phyloP scores from a whole-genome alignment of 2,888 invertebrate genomes.

The Masnerella sp. region DNA sequence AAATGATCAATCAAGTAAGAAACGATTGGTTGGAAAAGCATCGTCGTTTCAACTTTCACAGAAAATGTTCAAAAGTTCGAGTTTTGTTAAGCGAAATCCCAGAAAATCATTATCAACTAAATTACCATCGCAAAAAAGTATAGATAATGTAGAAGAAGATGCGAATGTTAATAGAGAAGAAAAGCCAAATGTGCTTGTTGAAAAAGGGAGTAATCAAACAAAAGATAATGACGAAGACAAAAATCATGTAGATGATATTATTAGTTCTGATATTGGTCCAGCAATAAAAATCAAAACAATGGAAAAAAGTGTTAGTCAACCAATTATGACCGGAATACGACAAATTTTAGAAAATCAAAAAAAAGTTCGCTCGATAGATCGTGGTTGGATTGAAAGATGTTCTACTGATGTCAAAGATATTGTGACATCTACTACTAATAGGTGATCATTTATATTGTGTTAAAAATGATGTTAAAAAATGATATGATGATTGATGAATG shows the following conservation, averaged over 20 bases:
- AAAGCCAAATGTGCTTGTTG: not conserved
- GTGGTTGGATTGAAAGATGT: constrained; percentile 81
- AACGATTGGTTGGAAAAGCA: constrained; percentile 61
- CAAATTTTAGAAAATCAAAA: constrained; percentile 67
- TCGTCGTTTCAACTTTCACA: constrained; percentile 81
- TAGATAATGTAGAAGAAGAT: constrained; percentile 57
- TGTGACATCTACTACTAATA: constrained; percentile 27
- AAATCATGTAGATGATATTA: constrained; percentile 39
- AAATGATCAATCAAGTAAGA: constrained; percentile 33
- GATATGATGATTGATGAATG: too few species aligned
- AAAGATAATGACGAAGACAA: constrained; percentile 19
- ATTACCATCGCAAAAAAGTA: constrained; percentile 67
- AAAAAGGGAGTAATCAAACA: too few species aligned
- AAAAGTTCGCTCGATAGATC: constrained; percentile 77
- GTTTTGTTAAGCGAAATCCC: constrained; percentile 87
- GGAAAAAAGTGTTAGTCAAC: constrained; percentile 50
- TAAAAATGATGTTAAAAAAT: too few species aligned
- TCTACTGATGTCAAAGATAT: constrained; percentile 61
- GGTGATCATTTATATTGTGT: constrained; percentile 21
- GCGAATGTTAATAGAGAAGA: not conserved
- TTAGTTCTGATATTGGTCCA: too few species aligned
- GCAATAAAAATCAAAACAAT: constrained; percentile 25
- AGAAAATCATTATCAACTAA: constrained; percentile 81
- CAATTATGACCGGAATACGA: constrained; percentile 71
- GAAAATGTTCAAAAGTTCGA: constrained; percentile 84